Evolutionary conservation across 2,888 invertebrate genomes (phyloP).

Genomic region (Perdita meconis): DNA sequence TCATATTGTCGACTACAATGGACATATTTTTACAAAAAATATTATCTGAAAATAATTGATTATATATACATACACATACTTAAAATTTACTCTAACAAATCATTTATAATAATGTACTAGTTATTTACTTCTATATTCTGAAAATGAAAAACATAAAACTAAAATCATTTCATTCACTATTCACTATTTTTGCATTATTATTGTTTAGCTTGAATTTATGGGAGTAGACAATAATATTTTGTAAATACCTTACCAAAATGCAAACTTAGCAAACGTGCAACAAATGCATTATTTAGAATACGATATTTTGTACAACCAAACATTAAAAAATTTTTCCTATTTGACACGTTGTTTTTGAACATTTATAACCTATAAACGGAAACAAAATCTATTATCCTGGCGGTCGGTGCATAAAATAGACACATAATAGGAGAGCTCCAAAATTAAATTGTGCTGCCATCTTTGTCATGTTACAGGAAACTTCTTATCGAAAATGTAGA

Average conservation of each 20-base stretch:
- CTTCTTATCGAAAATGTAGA: too few species aligned
- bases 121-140: neutral
- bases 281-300: neutral
- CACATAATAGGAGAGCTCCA: too few species aligned
- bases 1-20: constrained; percentile 26
- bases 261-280: neutral
- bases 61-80: neutral
- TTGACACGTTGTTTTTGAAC: neutral
- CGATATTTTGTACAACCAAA: neutral
- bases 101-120: neutral
- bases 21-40: constrained; percentile 65
- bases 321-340: constrained; percentile 4
- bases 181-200: too few species aligned
- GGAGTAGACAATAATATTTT: neutral
- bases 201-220: too few species aligned
- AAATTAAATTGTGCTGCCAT: too few species aligned
- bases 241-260: constrained; percentile 16
- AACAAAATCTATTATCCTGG: neutral
- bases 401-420: too few species aligned
- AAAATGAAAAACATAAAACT: too few species aligned
- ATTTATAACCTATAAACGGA: constrained; percentile 32
- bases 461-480: too few species aligned
- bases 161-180: too few species aligned
- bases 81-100: neutral
- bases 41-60: constrained; percentile 53